Conservation (phyloP, 2,888 invertebrate genomes). For the Germaria angustata region DNA sequence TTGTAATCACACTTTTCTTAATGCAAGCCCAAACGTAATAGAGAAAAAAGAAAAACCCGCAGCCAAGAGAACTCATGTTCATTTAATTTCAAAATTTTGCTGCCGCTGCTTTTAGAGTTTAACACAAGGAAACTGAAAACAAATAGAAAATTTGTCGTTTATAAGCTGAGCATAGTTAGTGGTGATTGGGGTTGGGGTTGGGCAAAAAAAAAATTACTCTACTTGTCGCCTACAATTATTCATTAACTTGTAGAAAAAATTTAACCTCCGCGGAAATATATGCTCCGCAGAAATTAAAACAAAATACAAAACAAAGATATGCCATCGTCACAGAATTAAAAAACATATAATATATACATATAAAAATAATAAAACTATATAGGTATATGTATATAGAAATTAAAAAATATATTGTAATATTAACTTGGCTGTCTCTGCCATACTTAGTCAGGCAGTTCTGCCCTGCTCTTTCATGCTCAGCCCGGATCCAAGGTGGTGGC, state of each 20-base stretch:
- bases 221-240: slow-evolving; percentile 67
- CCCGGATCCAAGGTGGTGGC: slow-evolving; percentile 27
- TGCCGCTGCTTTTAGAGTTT: slow-evolving; percentile 37
- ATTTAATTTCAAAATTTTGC: slow-evolving; percentile 71
- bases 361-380: no score
- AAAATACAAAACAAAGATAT: slow-evolving; percentile 64
- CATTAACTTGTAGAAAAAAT: slow-evolving; percentile 62
- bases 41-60: slow-evolving; percentile 61
- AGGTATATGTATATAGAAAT: slow-evolving; percentile 73
- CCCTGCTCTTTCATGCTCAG: not conserved
- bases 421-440: slow-evolving; percentile 57
- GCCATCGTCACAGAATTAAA: slow-evolving; percentile 72
- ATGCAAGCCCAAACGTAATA: slow-evolving; percentile 58
- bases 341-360: no score
- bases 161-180: slow-evolving; percentile 40
- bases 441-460: slow-evolving; percentile 3
- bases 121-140: slow-evolving; percentile 76
- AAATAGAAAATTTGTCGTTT: slow-evolving; percentile 74
- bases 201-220: slow-evolving; percentile 31
- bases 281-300: slow-evolving; percentile 60
- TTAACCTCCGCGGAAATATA: slow-evolving; percentile 57
- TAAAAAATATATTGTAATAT: slow-evolving; percentile 62
- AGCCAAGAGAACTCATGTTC: slow-evolving; percentile 61
- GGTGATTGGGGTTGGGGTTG: not conserved
- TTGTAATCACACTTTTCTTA: slow-evolving; percentile 75